These are phyloP conservation scores for Sciurus carolinensis DNA, from an alignment of 2,797 vertebrate species.

Conservation along the genomic window DNA sequence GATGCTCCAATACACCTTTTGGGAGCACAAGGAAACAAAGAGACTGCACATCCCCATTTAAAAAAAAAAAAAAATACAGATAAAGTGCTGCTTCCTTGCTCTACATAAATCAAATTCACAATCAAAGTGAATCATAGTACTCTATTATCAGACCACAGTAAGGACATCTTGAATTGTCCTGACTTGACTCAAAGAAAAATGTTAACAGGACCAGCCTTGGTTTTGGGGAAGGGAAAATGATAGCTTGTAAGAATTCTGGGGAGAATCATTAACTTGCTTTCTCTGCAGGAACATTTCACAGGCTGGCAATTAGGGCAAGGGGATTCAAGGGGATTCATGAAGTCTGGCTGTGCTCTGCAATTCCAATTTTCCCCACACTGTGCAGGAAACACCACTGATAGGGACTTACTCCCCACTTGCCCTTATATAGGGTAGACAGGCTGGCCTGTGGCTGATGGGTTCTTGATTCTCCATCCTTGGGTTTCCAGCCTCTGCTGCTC, in stretches of 20 bases:
- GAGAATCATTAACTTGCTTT: not conserved
- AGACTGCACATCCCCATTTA: not conserved
- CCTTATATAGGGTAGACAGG: not conserved
- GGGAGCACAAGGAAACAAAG: conserved; percentile 63
- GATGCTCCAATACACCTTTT: conserved; percentile 58
- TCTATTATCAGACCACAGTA: conserved; percentile 45
- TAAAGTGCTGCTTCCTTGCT: not conserved
- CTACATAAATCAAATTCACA: conserved; percentile 48
- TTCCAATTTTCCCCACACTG: not conserved
- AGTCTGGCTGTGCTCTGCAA: not conserved
- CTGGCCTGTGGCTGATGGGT: rapidly evolving
- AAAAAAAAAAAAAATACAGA: not conserved
- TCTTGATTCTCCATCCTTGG: not conserved
- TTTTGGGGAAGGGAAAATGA: conserved; percentile 4
- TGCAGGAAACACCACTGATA: not conserved
- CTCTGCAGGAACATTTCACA: conserved; percentile 14
- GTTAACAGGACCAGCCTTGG: not conserved
- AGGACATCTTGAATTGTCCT: conserved; percentile 58
- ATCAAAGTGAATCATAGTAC: not conserved
- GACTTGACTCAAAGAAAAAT: conserved; percentile 40
- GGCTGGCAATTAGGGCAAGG: not conserved
- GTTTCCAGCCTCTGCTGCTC: not conserved
- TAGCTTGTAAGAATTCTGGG: not conserved
- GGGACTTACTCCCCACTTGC: not conserved
- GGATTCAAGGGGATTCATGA: not conserved